Evolutionary conservation across 2,113 vertebrate species (phyloP).

Genomic region (Dipodomys merriami): DNA sequence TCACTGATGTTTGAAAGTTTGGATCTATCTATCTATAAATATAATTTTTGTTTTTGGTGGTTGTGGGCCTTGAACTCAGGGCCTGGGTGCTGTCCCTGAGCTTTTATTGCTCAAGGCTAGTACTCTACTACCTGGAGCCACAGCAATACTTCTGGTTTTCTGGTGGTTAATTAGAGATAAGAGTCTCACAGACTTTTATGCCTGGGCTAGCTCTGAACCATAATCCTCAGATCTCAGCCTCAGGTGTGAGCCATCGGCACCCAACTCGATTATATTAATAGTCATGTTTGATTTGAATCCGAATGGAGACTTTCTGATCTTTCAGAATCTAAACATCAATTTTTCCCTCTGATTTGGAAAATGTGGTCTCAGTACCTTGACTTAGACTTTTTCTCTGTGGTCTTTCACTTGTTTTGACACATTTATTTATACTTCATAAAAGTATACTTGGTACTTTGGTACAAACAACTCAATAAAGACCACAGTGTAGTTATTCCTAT

Average conservation of each 20-base stretch:
- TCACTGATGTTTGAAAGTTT: not conserved
- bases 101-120: no score
- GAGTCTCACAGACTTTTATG: no score
- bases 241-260: no score
- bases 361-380: not conserved
- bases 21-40: not conserved
- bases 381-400: not conserved
- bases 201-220: no score
- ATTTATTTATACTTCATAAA: not conserved
- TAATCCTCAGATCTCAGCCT: no score
- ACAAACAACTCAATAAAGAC: constrained; percentile 8
- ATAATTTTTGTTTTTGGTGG: no score
- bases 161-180: no score
- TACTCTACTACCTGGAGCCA: no score
- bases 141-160: no score
- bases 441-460: not conserved
- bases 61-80: no score
- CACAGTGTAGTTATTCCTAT: not conserved
- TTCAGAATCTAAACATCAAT: not conserved
- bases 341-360: not conserved
- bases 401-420: not conserved
- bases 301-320: not conserved
- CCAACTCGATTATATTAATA: not conserved
- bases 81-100: no score
- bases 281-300: not conserved